Percentiles rank a stretch among this genome's conserved stretches.
Conservation (phyloP, 2,113 vertebrate species). For the Catharus bicknelli region DNA sequence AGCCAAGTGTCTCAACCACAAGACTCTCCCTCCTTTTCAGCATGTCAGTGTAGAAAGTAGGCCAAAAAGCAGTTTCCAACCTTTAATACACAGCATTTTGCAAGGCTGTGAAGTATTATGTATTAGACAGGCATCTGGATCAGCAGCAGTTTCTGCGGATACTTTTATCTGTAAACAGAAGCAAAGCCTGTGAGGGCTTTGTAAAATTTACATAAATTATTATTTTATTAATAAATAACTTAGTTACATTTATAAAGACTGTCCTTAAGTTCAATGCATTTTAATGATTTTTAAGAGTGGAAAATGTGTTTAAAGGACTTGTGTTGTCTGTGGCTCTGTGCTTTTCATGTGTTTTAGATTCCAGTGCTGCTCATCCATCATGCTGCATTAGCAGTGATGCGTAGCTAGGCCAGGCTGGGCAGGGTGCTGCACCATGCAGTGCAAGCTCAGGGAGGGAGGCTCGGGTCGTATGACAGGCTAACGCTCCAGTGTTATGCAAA, state of each 20-base stretch:
- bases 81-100: conserved; percentile 32
- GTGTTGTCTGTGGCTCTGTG: background rate
- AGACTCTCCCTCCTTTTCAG: conserved; percentile 45
- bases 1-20: conserved; percentile 67
- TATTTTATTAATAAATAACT: background rate
- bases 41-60: conserved; percentile 59
- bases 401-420: accelerated
- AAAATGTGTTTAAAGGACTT: background rate
- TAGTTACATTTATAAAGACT: background rate
- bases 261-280: background rate
- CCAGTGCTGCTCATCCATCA: background rate
- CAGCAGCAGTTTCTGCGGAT: background rate
- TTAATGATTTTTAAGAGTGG: background rate
- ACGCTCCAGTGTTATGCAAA: background rate
- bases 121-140: conserved; percentile 59
- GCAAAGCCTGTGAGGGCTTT: background rate
- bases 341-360: background rate
- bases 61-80: conserved; percentile 59
- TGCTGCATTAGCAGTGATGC: background rate
- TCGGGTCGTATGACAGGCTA: background rate
- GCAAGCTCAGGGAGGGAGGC: background rate
- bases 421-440: accelerated
- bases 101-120: conserved; percentile 57
- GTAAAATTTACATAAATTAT: conserved; percentile 28
- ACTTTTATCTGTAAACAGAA: conserved; percentile 63